Evolutionary conservation across 2,888 invertebrate species (phyloP).

Genomic region (Mylabris sibirica): DNA sequence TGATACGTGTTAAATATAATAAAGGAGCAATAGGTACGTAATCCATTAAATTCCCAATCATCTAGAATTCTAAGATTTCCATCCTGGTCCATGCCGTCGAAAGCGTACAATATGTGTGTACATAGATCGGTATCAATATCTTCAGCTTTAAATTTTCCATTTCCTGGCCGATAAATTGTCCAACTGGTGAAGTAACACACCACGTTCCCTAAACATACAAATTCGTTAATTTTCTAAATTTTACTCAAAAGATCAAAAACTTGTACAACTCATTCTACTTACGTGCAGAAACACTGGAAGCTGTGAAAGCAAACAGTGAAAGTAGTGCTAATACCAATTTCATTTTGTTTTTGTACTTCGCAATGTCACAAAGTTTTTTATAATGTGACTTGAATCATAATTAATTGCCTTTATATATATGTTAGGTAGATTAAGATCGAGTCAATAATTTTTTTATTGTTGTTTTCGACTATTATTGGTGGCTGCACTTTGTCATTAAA

Average conservation of each 20-base stretch:
- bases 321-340: neutral
- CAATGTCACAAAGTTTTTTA: neutral
- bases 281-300: neutral
- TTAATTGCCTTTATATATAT: neutral
- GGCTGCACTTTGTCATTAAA: no score
- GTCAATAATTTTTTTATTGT: no score
- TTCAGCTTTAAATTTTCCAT: slow-evolving; percentile 72
- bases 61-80: slow-evolving; percentile 68
- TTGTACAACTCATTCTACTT: neutral
- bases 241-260: neutral
- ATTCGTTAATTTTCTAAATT: neutral
- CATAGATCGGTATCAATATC: slow-evolving; percentile 74
- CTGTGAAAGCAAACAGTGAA: neutral
- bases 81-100: slow-evolving; percentile 69
- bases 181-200: slow-evolving; percentile 31
- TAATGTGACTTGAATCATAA: neutral
- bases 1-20: neutral
- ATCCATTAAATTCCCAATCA: slow-evolving; percentile 21
- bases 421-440: neutral
- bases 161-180: slow-evolving; percentile 59
- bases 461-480: no score
- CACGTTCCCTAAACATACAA: slow-evolving; percentile 17
- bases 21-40: neutral
- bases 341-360: neutral
- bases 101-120: slow-evolving; percentile 79